Evolutionary conservation across 2,888 invertebrate genomes (phyloP), one percentile per base, ranked within the genome.

Genomic region (Polia nebulosa): DNA sequence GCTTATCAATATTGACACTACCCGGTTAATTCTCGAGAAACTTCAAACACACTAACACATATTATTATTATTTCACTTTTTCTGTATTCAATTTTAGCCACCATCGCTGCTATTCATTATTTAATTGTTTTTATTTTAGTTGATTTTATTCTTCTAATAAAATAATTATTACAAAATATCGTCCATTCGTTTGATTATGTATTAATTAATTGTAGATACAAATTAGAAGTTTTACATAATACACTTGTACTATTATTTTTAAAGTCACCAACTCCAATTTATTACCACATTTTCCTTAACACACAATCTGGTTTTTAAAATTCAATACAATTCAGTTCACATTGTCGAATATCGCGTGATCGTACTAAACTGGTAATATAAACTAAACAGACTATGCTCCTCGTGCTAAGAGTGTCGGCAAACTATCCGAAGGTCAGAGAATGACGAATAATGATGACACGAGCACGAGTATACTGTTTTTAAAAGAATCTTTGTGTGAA

Each of bases 381-480:
- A 44, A 57, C 59, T 27, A 57, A 27, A 59, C 63, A 59, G 27
- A 39, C 11, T 20, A 1, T 3, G 17, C 25, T 36, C 4, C 25
- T 36, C 4, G 22, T 55, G 55, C 27, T 62, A 62, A 73, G 13
- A 56, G 27, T 32, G 58, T 62, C 55, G 53, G 45, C n/a, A 78
- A 74, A 76, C 75, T 57, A 34, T 11, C 41, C 1, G 32, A 76
- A 76, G 76, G 76, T 74, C 68, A 55, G 5, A 3, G 7, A 11
- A 41, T 78, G 74, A 76, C 80, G 68, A 79, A 67, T 51, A 20
- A 15, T 34, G 34, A 58, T 51, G 58, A 57, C 4, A 59, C 45
- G 11, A 36, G 22, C 4, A 59, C 45, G 11, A 36, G 22, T n/a
- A 13, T 17, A 3, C 63, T 58, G 27, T 72, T 44, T 57, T 64